Conservation (phyloP, 2,113 vertebrate species). For the Gnathochromis pfefferi region DNA sequence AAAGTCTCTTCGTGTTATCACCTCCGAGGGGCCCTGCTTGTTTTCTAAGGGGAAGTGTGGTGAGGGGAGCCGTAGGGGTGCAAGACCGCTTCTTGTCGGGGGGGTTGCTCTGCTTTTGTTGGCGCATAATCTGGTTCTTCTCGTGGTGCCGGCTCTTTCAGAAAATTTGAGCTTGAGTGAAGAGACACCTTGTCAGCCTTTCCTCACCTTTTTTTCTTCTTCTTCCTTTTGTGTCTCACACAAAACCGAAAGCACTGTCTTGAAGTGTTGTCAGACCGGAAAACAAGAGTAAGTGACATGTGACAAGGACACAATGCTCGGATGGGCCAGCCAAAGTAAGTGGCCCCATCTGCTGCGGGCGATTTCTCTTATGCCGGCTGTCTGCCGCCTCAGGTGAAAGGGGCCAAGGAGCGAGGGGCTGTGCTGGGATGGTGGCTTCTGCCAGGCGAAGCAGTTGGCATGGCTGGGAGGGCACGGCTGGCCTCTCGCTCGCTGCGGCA, state of each 20-base stretch:
- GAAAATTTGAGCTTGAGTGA: conserved; percentile 33
- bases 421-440: conserved; percentile 6
- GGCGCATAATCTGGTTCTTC: conserved; percentile 63
- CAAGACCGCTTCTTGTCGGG: conserved; percentile 20
- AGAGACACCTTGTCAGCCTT: conserved; percentile 61
- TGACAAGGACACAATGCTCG: conserved; percentile 69
- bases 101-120: conserved; percentile 59
- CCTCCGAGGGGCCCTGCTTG: conserved; percentile 9
- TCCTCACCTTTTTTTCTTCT: conserved; percentile 14
- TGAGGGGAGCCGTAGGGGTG: conserved; percentile 24
- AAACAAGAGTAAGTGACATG: conserved; percentile 71
- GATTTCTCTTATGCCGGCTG: conserved; percentile 59
- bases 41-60: conserved; percentile 35
- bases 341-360: conserved; percentile 60
- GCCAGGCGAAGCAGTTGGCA: conserved; percentile 45
- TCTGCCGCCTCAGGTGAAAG: conserved; percentile 59
- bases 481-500: not conserved
- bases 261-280: conserved; percentile 60
- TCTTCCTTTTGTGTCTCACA: conserved; percentile 51
- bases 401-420: not conserved
- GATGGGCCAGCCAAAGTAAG: conserved; percentile 52
- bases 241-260: conserved; percentile 47
- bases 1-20: conserved; percentile 44
- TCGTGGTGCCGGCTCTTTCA: conserved; percentile 54
- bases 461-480: conserved; percentile 15